Percentiles rank a stretch among this genome's conserved stretches.
These are phyloP conservation scores for Ariopsis seemanni DNA, from an alignment of 2,113 vertebrate species.

Conservation along the genomic window DNA sequence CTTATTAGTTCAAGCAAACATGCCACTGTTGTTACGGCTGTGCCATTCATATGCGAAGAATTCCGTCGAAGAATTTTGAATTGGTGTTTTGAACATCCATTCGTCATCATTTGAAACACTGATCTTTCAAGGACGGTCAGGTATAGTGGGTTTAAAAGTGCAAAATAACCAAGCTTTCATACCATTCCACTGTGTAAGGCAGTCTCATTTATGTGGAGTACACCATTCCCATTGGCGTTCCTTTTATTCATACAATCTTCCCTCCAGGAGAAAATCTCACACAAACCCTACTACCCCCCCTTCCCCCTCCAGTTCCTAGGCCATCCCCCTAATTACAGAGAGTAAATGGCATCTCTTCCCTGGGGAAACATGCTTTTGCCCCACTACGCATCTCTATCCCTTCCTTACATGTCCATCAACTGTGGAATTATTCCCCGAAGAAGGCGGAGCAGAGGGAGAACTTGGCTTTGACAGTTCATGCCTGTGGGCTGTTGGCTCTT, in stretches of 20 bases:
- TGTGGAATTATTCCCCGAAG: slow-evolving; percentile 58
- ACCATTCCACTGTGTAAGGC: neutral
- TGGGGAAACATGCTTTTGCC: slow-evolving; percentile 53
- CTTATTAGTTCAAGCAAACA: neutral
- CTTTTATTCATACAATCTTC: slow-evolving; percentile 8
- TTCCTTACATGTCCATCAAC: slow-evolving; percentile 61
- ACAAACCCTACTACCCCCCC: slow-evolving; percentile 26
- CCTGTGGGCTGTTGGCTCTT: slow-evolving; percentile 54
- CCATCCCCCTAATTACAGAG: slow-evolving; percentile 40
- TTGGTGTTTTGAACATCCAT: too few species aligned
- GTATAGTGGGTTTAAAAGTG: neutral
- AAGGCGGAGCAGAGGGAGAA: slow-evolving; percentile 40
- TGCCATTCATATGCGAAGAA: neutral
- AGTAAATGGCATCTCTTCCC: slow-evolving; percentile 56
- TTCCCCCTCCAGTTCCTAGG: slow-evolving; percentile 12
- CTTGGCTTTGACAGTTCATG: slow-evolving; percentile 48
- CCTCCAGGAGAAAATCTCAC: slow-evolving; percentile 15
- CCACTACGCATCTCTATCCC: slow-evolving; percentile 29
- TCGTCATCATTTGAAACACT: neutral
- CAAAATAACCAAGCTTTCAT: neutral
- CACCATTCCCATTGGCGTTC: neutral
- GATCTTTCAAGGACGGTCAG: neutral
- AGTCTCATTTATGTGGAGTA: neutral
- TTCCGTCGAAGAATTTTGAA: neutral
- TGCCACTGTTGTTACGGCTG: neutral